Evolutionary conservation across 2,113 vertebrate species (phyloP).

Genomic region (Neogale vison): DNA sequence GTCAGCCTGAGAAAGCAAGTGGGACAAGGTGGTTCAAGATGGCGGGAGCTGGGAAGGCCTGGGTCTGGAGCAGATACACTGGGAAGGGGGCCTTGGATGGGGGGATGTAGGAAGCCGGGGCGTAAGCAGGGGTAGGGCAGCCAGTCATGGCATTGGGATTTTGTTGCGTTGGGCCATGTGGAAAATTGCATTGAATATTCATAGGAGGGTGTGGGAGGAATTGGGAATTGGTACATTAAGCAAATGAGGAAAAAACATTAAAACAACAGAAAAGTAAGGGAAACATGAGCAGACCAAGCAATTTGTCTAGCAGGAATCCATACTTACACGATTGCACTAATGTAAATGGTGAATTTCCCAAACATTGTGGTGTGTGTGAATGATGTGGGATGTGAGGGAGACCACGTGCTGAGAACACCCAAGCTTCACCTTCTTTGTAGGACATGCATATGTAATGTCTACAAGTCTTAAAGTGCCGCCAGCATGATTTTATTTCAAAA

Average conservation of each 20-base stretch:
- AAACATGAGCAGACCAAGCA: not conserved
- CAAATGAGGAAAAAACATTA: not conserved
- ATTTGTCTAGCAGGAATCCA: not conserved
- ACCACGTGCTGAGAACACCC: not conserved
- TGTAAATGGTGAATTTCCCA: not conserved
- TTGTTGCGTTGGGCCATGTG: not conserved
- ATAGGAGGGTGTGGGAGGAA: not conserved
- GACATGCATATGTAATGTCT: not conserved
- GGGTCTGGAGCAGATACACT: not conserved
- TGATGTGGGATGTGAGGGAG: rapidly evolving
- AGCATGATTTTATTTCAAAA: not conserved
- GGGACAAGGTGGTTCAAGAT: rapidly evolving
- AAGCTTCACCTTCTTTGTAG: not conserved
- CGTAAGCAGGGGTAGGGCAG: rapidly evolving
- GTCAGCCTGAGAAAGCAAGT: not conserved
- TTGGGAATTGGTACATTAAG: not conserved
- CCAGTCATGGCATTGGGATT: not conserved
- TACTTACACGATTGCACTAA: not conserved
- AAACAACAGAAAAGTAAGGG: not conserved
- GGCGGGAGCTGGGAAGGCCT: not conserved
- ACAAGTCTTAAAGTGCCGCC: not conserved
- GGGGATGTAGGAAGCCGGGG: no score
- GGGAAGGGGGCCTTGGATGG: not conserved
- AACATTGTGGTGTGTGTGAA: not conserved
- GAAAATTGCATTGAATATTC: not conserved